A percentile compares a stretch with the other conserved stretches of the same genome.
phyloP scores from a whole-genome alignment of 2,888 invertebrate genomes.

The Bibio marci region DNA sequence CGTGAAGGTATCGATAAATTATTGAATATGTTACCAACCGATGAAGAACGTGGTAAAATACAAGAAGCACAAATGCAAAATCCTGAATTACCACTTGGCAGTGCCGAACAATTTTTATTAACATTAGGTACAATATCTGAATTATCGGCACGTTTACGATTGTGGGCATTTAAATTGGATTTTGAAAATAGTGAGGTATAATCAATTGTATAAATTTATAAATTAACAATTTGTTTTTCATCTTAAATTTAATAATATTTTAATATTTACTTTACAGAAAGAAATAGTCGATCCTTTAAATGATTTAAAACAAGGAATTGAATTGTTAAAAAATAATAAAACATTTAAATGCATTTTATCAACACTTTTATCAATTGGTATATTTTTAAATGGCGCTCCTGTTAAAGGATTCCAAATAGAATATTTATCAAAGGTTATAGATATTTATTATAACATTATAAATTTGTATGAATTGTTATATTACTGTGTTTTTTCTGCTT shows the following conservation, averaged over 20 bases:
- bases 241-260: not conserved
- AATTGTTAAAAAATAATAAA: slow-evolving; percentile 74
- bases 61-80: slow-evolving; percentile 67
- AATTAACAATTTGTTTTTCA: slow-evolving; percentile 1
- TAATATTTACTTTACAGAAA: slow-evolving; percentile 33
- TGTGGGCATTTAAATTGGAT: slow-evolving; percentile 98
- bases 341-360: slow-evolving; percentile 92
- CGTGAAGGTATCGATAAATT: slow-evolving; percentile 97
- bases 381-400: slow-evolving; percentile 83
- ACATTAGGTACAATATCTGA: slow-evolving; percentile 92
- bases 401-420: slow-evolving; percentile 96
- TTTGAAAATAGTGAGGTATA: slow-evolving; percentile 93
- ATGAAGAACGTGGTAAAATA: slow-evolving; percentile 91
- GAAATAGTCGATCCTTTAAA: slow-evolving; percentile 97
- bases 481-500: not conserved
- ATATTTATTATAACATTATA: not conserved
- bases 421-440: slow-evolving; percentile 64
- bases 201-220: slow-evolving; percentile 9
- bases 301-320: slow-evolving; percentile 95
- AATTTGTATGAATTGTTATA: not conserved
- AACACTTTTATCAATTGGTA: slow-evolving; percentile 85
- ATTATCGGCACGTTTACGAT: slow-evolving; percentile 75
- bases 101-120: slow-evolving; percentile 96
- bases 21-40: slow-evolving; percentile 90
- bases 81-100: slow-evolving; percentile 42